Evolutionary conservation across 2,113 vertebrate species (phyloP).

Genomic region (Rhinolophus sinicus): DNA sequence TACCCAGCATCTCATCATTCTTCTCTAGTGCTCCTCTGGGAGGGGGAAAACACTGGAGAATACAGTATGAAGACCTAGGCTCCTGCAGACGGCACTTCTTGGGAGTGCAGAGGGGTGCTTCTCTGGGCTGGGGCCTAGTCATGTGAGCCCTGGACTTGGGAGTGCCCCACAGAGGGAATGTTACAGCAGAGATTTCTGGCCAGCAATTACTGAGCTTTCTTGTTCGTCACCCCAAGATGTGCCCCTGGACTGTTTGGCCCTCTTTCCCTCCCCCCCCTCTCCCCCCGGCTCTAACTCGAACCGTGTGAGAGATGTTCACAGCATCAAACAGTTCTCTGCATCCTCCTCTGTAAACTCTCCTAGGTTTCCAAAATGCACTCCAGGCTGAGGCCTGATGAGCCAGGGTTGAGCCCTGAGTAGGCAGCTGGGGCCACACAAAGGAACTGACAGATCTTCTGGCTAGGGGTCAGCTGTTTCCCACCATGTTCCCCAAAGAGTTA

Average conservation of each 20-base stretch:
- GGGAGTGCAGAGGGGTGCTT: neutral
- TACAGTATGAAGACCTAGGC: neutral
- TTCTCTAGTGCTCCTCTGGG: neutral
- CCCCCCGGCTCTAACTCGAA: neutral
- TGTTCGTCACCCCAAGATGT: constrained; percentile 13
- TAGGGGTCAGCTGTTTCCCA: constrained; percentile 30
- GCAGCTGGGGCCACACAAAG: constrained; percentile 37
- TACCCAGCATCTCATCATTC: neutral
- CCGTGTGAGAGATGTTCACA: neutral
- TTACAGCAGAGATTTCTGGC: constrained; percentile 29
- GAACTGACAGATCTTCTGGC: neutral
- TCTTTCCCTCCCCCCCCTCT: neutral
- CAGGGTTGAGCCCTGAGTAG: constrained; percentile 44
- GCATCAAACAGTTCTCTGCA: neutral
- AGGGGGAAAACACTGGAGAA: neutral
- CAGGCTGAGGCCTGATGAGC: constrained; percentile 35
- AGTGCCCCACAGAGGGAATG: constrained; percentile 20
- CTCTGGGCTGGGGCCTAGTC: neutral
- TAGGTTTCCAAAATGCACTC: constrained; percentile 51
- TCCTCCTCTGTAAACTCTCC: constrained; percentile 40
- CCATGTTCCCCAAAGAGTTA: constrained; percentile 75
- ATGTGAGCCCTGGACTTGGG: neutral
- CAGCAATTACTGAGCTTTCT: constrained; percentile 36
- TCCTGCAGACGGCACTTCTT: neutral
- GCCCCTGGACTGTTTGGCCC: neutral